A percentile compares a stretch with the other conserved stretches of the same genome.
Evolutionary conservation across 2,113 vertebrate genomes (phyloP).

Genomic region (Rafetus swinhoei): DNA sequence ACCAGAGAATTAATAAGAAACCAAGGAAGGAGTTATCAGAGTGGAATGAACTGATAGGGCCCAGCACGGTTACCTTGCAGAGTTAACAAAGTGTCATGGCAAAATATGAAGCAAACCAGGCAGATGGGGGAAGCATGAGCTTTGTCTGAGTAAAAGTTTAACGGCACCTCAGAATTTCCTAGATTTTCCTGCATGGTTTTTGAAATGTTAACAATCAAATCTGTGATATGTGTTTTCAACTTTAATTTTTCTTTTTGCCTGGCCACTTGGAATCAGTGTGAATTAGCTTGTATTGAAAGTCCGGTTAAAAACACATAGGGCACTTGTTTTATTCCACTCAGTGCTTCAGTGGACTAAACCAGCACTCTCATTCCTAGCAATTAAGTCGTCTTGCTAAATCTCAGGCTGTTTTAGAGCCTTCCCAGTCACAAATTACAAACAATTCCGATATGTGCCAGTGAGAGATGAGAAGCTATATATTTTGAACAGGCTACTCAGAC

Average conservation of each 20-base stretch:
- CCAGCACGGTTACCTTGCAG: conserved; percentile 14
- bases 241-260: background rate
- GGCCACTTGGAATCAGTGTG: background rate
- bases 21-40: conserved; percentile 45
- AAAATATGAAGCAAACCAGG: background rate
- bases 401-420: background rate
- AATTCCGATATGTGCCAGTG: background rate
- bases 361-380: background rate
- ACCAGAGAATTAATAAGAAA: conserved; percentile 30
- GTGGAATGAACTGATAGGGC: conserved; percentile 44
- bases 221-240: background rate
- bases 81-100: background rate
- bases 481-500: conserved; percentile 3
- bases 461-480: background rate
- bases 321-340: background rate
- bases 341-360: background rate
- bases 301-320: background rate
- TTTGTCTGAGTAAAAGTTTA: background rate
- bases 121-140: background rate
- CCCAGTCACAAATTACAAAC: background rate
- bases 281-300: background rate
- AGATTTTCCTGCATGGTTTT: background rate
- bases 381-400: background rate
- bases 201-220: background rate
- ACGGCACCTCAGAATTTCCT: background rate